A percentile compares a stretch with the other conserved stretches of the same genome.
Evolutionary conservation across 2,797 vertebrate genomes (phyloP).

Genomic region (Masticophis lateralis): DNA sequence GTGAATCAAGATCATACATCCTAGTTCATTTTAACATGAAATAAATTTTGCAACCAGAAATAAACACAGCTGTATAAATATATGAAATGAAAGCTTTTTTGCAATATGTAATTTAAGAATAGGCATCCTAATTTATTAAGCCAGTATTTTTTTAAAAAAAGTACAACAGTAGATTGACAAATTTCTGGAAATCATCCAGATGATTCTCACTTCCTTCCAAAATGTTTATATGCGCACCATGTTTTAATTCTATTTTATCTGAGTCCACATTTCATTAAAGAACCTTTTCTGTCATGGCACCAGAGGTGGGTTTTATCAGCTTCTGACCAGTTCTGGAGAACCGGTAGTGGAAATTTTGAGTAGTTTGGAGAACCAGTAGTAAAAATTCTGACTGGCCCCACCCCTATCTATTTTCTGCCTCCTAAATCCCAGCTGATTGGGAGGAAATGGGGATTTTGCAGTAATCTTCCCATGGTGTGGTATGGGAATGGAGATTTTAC

Average conservation of each 20-base stretch:
- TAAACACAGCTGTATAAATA: conserved; percentile 12
- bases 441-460: too few relatives aligned
- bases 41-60: conserved; percentile 41
- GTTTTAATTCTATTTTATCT: background rate
- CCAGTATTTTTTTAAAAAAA: background rate
- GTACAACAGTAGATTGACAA: background rate
- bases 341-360: too few relatives aligned
- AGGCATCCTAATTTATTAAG: conserved; percentile 30
- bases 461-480: too few relatives aligned
- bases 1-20: conserved; percentile 44
- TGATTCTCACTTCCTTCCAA: background rate
- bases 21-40: conserved; percentile 42
- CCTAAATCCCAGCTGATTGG: too few relatives aligned
- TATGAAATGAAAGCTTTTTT: background rate
- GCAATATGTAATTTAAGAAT: conserved; percentile 26
- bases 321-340: too few relatives aligned
- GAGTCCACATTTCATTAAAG: background rate
- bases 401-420: too few relatives aligned
- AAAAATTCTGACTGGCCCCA: too few relatives aligned
- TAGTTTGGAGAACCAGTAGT: too few relatives aligned
- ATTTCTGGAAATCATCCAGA: background rate
- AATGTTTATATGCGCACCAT: background rate
- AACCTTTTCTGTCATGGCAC: background rate
- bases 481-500: too few relatives aligned
- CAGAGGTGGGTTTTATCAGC: too few relatives aligned